Evolutionary conservation across 2,888 invertebrate genomes (phyloP), one percentile per base, ranked within the genome.

Genomic region (Drosophila kanekoi): DNA sequence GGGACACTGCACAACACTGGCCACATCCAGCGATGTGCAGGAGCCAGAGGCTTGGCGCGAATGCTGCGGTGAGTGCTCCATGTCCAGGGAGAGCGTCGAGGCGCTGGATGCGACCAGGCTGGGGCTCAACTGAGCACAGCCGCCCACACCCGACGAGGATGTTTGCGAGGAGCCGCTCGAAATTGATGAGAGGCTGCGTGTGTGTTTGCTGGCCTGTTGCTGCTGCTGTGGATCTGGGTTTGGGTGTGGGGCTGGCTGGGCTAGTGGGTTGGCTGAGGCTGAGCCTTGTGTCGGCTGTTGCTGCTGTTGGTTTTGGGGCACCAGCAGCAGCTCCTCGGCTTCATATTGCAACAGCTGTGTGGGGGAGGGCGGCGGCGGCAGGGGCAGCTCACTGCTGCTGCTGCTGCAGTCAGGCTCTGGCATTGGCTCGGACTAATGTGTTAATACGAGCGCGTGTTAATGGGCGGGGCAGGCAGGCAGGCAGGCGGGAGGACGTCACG

Each of bases 291-390:
- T n/a, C 41, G 70, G 18, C 48, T 52, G 16, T 14, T 60, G 62
- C 59, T 23, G 32, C 32, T 48, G 43, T 28, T 28, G 28, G 28
- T 28, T 28, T 28, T 28, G 75, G 54, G 37, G 44, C 48, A 56
- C 18, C 56, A 71, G 67, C 51, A 69, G 32, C 61, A 70, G 73
- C 51, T 79, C 77, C 54, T 84, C 85, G 32, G 58, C 77, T 72
- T 89, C 88, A 64, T 84, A 90, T 81, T 91, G 91, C 81, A 92
- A 78, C 67, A 91, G 77, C 81, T 91, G 92, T 70, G 91, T 91
- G 64, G 92, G 92, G 56, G 92, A 92, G 14, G 91, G 92, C 8
- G 91, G 91, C 65, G 92, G 91, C 56, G 92, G 92, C 79, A 91
- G 58, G 43, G 91, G 91, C 71, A 91, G 81, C 75, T 92, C 91